Evolutionary conservation across 1,140 invertebrate species (phyloP), one percentile per base, ranked within the genome.

Genomic region (Aphis craccivora): DNA sequence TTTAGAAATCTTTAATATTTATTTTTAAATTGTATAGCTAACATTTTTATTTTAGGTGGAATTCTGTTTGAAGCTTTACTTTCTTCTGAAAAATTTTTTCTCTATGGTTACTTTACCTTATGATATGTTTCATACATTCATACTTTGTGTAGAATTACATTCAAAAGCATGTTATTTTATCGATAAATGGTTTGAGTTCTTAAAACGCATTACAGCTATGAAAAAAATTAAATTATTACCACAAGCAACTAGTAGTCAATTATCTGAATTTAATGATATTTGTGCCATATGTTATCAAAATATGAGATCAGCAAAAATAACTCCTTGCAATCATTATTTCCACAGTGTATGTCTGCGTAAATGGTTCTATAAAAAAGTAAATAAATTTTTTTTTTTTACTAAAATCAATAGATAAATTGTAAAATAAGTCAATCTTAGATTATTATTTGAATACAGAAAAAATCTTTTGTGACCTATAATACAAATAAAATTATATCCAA

Each of bases 261-360:
- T 99, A 1, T 95, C 96, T 53, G 94, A 95, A 2, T 96, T 98
- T 90, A 97, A 99, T 95, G 99, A 99, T 95, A 98, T 99, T 1
- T 99, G 99, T 96, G 98, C 99, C 7, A 99, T 99, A 94, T 99
- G 99, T 95, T 99, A 98, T 95, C 98, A 99, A 95, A 97, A 98
- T 94, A 98, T 99, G 97, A 96, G 96, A 48, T 97, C 96, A n/a
- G 99, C 98, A 1, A 98, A 98, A 95, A 98, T 99, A 48, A 99
- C 99, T 0, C 96, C 96, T 43, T 99, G 99, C 95, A 97, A 97
- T 94, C 99, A 99, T 95, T 99, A 97, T 95, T 99, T 99, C 96
- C 99, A 99, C 95, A 97, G 98, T 7, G 97, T 98, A 7, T 99
- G 99, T 95, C 95, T 99, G n/a, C 96, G 98, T 51, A 99, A 99